Conservation (phyloP, 1,140 invertebrate genomes). For the Trissolcus basalis region DNA sequence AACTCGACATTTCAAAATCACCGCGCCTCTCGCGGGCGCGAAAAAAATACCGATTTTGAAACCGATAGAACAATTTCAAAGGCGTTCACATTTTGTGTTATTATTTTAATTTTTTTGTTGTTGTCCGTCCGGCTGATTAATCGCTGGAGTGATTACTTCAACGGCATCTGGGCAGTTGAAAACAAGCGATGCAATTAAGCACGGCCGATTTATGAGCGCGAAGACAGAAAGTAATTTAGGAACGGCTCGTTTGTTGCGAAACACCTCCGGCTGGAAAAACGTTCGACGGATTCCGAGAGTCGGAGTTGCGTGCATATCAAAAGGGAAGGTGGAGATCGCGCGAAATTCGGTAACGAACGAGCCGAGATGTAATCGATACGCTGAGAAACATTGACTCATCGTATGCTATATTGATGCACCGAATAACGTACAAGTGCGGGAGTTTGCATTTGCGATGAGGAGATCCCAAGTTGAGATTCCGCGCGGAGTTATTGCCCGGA, state of each 20-base stretch:
- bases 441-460: slow-evolving; percentile 4
- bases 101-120: too few relatives aligned
- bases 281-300: not conserved
- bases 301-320: not conserved
- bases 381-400: slow-evolving; percentile 6
- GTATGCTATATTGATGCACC: slow-evolving; percentile 4
- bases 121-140: slow-evolving; percentile 16
- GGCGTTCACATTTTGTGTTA: too few relatives aligned
- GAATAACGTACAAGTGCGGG: slow-evolving; percentile 33
- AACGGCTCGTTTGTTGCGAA: slow-evolving; percentile 23
- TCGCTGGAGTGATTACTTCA: slow-evolving; percentile 22
- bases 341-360: slow-evolving; percentile 15
- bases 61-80: too few relatives aligned
- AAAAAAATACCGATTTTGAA: too few relatives aligned
- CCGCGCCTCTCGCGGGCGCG: too few relatives aligned
- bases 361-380: slow-evolving; percentile 15
- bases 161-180: slow-evolving; percentile 2
- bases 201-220: slow-evolving; percentile 29
- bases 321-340: not conserved
- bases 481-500: slow-evolving; percentile 44
- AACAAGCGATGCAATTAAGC: slow-evolving; percentile 25
- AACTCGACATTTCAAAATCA: too few relatives aligned
- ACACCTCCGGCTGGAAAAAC: not conserved
- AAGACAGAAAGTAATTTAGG: slow-evolving; percentile 43
- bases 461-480: slow-evolving; percentile 32